Evolutionary conservation across 2,113 vertebrate genomes (phyloP).

Genomic region (Hymenochirus boettgeri): DNA sequence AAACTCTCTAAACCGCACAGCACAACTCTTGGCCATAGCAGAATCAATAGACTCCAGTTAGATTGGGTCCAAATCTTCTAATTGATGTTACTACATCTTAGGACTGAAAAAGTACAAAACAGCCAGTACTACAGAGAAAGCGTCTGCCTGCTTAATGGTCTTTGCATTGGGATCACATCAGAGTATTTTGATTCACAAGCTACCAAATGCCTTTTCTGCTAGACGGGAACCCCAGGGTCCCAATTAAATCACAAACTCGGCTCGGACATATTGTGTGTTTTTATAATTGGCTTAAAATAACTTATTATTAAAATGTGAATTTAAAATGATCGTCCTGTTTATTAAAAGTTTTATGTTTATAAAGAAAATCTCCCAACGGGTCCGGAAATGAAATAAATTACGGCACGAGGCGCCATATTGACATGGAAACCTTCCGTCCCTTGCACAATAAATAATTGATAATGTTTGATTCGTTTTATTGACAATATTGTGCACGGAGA

Average conservation of each 20-base stretch:
- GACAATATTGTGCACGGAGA: no score
- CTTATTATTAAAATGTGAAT: slow-evolving; percentile 21
- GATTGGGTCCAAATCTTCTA: no score
- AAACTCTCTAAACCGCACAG: no score
- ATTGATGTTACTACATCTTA: no score
- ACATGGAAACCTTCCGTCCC: no score
- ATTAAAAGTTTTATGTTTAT: slow-evolving; percentile 1
- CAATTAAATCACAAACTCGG: slow-evolving; percentile 33
- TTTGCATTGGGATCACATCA: slow-evolving; percentile 26
- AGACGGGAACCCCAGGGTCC: slow-evolving; percentile 20
- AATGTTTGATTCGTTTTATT: no score
- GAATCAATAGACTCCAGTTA: no score
- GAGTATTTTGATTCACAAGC: slow-evolving; percentile 13
- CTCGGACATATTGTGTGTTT: slow-evolving; percentile 10
- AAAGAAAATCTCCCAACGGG: no score
- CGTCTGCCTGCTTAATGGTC: slow-evolving; percentile 20
- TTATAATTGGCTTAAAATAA: neutral
- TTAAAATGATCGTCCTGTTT: slow-evolving; percentile 28
- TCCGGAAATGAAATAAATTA: no score
- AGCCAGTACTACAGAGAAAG: slow-evolving; percentile 24
- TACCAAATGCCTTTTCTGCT: slow-evolving; percentile 4
- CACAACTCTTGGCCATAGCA: no score
- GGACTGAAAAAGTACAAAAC: neutral
- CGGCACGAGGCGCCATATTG: no score
- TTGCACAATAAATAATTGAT: no score